Percentiles rank a stretch among this genome's conserved stretches.
Conservation (phyloP, 2,797 vertebrate species). For the Tokudaia muenninki region DNA sequence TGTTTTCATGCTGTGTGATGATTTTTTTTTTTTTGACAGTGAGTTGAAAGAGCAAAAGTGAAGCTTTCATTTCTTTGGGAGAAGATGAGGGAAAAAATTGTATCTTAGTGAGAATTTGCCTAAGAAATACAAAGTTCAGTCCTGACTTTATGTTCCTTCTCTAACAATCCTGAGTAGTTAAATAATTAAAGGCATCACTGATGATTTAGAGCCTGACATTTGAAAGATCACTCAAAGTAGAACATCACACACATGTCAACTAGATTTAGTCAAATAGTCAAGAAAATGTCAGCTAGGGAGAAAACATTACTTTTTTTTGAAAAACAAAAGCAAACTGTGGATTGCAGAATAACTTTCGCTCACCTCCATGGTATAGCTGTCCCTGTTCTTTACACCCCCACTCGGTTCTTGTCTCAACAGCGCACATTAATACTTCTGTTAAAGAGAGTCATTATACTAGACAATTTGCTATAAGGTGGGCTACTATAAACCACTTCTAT, state of each 20-base stretch:
- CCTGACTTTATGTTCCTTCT: not conserved
- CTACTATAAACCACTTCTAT: conserved; percentile 76
- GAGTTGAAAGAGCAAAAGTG: not conserved
- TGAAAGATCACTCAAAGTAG: conserved; percentile 37
- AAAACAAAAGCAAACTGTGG: not conserved
- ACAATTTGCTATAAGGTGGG: conserved; percentile 80
- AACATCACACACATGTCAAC: not conserved
- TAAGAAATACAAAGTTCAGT: not conserved
- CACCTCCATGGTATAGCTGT: not conserved
- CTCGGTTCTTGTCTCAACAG: conserved; percentile 49
- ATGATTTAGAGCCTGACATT: conserved; percentile 23
- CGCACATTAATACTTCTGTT: conserved; percentile 76
- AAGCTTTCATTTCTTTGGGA: not conserved
- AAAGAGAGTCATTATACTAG: conserved; percentile 78
- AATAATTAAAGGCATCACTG: conserved; percentile 5
- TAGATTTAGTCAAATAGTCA: not conserved
- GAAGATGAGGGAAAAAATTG: not conserved
- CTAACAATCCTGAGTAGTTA: not conserved
- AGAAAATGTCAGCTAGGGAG: not conserved
- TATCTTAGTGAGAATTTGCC: not conserved
- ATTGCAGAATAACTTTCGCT: conserved; percentile 1
- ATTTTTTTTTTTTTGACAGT: not conserved
- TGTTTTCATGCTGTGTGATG: not conserved
- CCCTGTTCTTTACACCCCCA: not conserved
- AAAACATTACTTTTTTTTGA: not conserved